Evolutionary conservation across 2,113 vertebrate genomes (phyloP).

Genomic region (Chlamydotis undulata): DNA sequence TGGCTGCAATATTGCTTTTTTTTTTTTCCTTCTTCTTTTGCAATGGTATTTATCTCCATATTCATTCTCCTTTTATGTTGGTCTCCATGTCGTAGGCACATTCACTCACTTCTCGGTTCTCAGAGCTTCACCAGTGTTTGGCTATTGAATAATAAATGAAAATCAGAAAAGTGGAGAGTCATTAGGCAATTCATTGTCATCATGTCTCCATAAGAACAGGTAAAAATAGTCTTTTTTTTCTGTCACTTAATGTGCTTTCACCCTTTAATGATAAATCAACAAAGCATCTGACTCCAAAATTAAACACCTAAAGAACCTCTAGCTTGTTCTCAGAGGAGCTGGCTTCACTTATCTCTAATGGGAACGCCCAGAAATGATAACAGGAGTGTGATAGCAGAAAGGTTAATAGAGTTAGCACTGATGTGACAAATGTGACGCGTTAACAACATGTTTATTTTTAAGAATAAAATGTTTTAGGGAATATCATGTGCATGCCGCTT

Average conservation of each 20-base stretch:
- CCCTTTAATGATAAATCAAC: neutral
- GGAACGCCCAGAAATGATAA: neutral
- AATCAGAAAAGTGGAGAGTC: neutral
- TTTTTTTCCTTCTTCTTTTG: neutral
- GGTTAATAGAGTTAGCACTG: neutral
- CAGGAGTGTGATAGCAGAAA: neutral
- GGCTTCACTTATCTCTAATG: neutral
- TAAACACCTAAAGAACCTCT: neutral
- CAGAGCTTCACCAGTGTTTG: neutral
- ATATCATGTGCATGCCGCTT: neutral
- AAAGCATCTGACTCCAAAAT: neutral
- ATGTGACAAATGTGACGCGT: neutral
- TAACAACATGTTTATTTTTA: neutral
- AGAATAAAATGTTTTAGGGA: neutral
- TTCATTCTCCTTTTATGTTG: neutral
- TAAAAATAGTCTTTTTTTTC: neutral
- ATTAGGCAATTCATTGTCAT: neutral
- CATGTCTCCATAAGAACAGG: neutral
- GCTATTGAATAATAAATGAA: neutral
- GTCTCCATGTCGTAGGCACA: neutral
- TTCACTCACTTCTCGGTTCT: neutral
- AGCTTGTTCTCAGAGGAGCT: neutral
- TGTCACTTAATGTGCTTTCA: neutral
- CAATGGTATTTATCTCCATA: neutral
- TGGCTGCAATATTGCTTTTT: neutral